phyloP scores from a whole-genome alignment of 2,113 vertebrate genomes.

The Herpetotheres cachinnans region DNA sequence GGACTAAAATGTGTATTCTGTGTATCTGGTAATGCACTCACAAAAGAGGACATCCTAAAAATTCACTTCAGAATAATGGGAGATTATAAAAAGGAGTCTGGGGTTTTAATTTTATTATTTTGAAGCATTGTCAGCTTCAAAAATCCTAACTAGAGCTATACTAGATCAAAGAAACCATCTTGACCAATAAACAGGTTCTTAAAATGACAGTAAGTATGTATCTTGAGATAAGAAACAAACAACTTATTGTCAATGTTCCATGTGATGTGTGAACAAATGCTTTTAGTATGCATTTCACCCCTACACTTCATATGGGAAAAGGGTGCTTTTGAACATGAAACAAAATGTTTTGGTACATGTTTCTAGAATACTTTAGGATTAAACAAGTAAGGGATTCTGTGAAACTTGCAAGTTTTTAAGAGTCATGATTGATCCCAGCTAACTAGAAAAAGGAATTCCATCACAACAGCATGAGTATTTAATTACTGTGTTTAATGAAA shows the following conservation, averaged over 20 bases:
- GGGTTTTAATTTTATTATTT: neutral
- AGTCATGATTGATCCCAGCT: neutral
- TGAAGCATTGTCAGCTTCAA: neutral
- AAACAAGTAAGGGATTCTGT: neutral
- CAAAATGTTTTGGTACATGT: rapidly evolving
- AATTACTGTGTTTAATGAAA: neutral
- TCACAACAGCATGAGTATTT: neutral
- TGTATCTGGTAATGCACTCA: neutral
- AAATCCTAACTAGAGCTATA: neutral
- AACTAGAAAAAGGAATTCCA: neutral
- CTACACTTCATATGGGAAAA: neutral
- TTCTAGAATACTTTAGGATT: neutral
- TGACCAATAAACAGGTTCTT: neutral
- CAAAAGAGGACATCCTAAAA: neutral
- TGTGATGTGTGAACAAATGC: neutral
- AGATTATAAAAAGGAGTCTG: neutral
- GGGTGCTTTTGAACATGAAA: neutral
- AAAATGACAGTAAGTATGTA: neutral
- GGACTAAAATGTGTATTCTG: neutral
- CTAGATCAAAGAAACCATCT: neutral
- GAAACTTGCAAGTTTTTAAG: neutral
- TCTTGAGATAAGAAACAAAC: neutral
- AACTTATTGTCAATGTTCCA: neutral
- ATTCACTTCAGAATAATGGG: neutral
- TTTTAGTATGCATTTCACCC: neutral